Evolutionary conservation across 2,888 invertebrate species (phyloP), one percentile per base, ranked within the genome.

Genomic region (Endomychus coccineus): DNA sequence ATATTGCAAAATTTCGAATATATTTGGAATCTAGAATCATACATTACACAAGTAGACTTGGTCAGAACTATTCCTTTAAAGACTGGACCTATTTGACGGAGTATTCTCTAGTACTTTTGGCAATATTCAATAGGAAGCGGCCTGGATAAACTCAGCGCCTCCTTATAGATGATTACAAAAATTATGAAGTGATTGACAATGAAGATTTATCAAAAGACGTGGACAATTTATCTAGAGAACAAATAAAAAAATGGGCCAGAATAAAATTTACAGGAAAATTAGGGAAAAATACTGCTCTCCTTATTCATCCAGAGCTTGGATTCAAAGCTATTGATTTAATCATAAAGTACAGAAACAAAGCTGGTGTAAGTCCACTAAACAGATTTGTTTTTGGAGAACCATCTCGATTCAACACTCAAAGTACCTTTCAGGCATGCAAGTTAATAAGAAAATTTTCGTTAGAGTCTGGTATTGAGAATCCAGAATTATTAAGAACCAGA

Each of bases 1-100:
- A 42, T 14, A 44, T 44, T 16, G 21, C 25, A 11, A 34, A 40
- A 45, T 43, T 40, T 39, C 44, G 38, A 24, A 27, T 25, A 24
- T 37, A 33, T 29, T 34, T 41, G 21, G 27, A 13, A 36, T 16
- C 22, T 9, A 34, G 34, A 23, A 27, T 31, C 12, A 21, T 17
- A 12, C 27, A 15, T 24, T 27, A 25, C 19, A 36, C 23, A 24
- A 19, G 16, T 29, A 24, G 25, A 9, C 17, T 41, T 13, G 34
- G 21, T 22, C 28, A 37, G 24, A 3, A 6, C 21, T 37, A 16
- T 13, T 30, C 5, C 3, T 22, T 37, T 11, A 6, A 13, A 13
- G 12, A 29, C 15, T 34, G 36, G 36, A 28, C 27, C 5, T 27
- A 32, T 23, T 23, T 34, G 13, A 17, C 27, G 7, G 27, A 34